Evolutionary conservation across 2,888 invertebrate species (phyloP).

Genomic region (Ochropleura leucogaster): DNA sequence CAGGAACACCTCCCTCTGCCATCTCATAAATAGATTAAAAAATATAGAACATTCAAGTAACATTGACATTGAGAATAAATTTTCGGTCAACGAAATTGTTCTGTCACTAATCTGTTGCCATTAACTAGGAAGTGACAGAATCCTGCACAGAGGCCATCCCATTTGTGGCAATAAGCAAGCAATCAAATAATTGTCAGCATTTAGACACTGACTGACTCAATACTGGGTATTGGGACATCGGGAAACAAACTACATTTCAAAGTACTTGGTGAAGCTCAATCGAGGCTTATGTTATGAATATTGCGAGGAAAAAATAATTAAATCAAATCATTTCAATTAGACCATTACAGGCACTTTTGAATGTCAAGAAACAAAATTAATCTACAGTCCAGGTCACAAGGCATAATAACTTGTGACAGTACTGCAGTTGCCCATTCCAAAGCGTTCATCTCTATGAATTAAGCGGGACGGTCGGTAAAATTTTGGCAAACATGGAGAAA

Average conservation of each 20-base stretch:
- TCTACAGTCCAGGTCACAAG: too few species aligned
- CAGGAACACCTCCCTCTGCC: background rate
- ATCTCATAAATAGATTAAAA: too few species aligned
- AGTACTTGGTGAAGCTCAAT: background rate
- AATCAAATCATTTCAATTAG: too few species aligned
- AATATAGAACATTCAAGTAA: background rate
- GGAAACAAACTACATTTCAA: background rate
- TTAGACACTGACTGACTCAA: background rate
- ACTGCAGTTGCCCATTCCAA: too few species aligned
- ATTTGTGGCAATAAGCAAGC: constrained; percentile 25
- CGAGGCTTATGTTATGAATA: too few species aligned
- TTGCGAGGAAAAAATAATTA: background rate
- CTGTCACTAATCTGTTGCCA: constrained; percentile 6
- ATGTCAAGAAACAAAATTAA: too few species aligned
- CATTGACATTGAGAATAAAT: background rate
- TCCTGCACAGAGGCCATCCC: constrained; percentile 16
- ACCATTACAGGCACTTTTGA: too few species aligned
- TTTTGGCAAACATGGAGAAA: too few species aligned
- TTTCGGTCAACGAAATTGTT: constrained; percentile 13
- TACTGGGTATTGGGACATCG: background rate
- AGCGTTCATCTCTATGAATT: too few species aligned
- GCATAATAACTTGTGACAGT: too few species aligned
- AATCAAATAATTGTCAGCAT: constrained; percentile 53
- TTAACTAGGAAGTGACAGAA: constrained; percentile 27
- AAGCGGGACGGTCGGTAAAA: too few species aligned